Evolutionary conservation across 2,113 vertebrate species (phyloP), one percentile per base, ranked within the genome.

Genomic region (Haemorhous mexicanus): DNA sequence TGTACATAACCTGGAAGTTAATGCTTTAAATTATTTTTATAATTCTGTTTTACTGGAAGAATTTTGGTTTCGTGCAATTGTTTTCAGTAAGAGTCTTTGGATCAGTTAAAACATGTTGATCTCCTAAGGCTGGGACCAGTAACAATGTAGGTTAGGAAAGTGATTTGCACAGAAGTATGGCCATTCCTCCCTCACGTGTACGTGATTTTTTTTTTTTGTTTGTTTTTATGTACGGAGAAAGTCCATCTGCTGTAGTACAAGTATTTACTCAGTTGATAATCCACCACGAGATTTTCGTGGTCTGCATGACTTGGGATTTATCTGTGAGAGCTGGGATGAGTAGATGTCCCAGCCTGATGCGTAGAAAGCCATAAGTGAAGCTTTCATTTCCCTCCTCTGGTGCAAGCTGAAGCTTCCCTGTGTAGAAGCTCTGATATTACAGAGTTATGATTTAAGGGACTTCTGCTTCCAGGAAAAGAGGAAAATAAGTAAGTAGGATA

Each of bases 241-340:
- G 15, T 69, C 53, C 28, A 21, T 61, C 70, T 95, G 41, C 32
- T 53, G 6, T 53, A 56, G 16, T n/a, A 23, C 17, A 76, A 61
- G 16, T 33, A 49, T 76, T 83, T 67, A 33, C 62, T 75, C 56
- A 22, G 35, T 70, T 91, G 37, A 12, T 52, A 62, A 80, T 61
- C 28, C 53, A 46, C 24, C 17, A 55, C 20, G 74, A 72, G 41
- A 53, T 66, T 77, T 90, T 73, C 0, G 1, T 69, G 49, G 41
- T 86, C 87, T 68, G 19, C 4, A 1, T 76, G 46, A 69, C 9
- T 46, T 88, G 28, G 41, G 58, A 73, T 21, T 72, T 61, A 13
- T 7, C 10, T 77, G 37, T 10, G 28, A 66, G 27, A 63, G 44
- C 24, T 3, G 0, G 15, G 7, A 5, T 41, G n/a, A 7, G 9